Base-by-base conservation (phyloP, 2,888 invertebrate species). In the Steinernema scapterisci region DNA sequence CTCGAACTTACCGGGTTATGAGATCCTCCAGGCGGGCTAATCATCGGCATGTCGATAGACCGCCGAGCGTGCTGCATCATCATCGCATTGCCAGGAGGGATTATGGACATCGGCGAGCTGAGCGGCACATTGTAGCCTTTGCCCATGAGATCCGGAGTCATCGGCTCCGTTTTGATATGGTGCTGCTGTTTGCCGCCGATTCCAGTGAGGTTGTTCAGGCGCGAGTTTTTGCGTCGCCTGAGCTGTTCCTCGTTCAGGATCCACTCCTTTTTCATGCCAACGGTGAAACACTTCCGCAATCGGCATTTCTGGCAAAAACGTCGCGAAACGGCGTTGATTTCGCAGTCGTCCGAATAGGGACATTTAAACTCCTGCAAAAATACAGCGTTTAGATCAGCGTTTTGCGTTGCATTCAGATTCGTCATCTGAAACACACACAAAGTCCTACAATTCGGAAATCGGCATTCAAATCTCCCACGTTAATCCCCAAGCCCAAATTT, bases 291-390 rank as follows among this genome's bases (percentile, higher is more conserved):
- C 88, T 97, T 97, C 86, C 93, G 92, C 72, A 97, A 90, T 0
- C 97, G 92, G 88, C 97, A 97, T 90, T 93, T 93, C 86, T 97
- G 96, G 88, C 97, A 97, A 88, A 97, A 97, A 19, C 97, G 91
- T 70, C 97, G 90, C 0, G 97, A 97, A 1, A 85, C 81, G 38
- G 80, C 75, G 75, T 84, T 86, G 70, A 86, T 85, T 43, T 86
- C 85, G 71, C 86, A 86, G 21, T 81, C 74, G 56, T 83, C 83
- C 73, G 82, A 83, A 76, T 86, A 86, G 11, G 86, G 85, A 71
- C 86, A 86, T 21, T 76, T 82, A 51, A 86, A 84, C 63, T 86
- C 86, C 80, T 85, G 79, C 48, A 83, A 79, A 76, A 38, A 38
- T n/a, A n/a, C n/a, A n/a, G n/a, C n/a, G n/a, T n/a, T n/a, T n/a